phyloP scores from a whole-genome alignment of 1,140 invertebrate genomes.

The Macrobrachium rosenbergii region DNA sequence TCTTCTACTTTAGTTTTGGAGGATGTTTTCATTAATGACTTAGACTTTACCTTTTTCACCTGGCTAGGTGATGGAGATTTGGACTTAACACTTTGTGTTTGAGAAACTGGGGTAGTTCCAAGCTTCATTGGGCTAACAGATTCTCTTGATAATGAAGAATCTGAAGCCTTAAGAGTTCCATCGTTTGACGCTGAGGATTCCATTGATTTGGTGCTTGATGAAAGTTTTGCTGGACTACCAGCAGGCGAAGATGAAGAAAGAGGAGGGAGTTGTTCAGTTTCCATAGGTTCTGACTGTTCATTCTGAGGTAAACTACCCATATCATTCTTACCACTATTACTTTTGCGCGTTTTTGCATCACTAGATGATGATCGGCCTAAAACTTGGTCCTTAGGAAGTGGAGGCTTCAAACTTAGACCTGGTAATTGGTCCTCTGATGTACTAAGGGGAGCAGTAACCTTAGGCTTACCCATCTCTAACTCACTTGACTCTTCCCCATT shows the following conservation, averaged over 20 bases:
- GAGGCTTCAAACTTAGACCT: constrained; percentile 23
- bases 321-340: constrained; percentile 14
- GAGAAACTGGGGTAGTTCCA: background rate
- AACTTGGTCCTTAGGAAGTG: constrained; percentile 39
- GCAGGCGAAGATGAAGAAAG: background rate
- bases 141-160: constrained; percentile 55
- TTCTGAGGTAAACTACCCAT: background rate
- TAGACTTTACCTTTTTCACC: constrained; percentile 52
- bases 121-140: constrained; percentile 57
- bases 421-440: constrained; percentile 38
- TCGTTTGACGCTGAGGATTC: constrained; percentile 51
- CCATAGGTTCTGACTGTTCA: constrained; percentile 39
- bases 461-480: constrained; percentile 15
- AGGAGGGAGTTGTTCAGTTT: constrained; percentile 18
- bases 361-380: background rate
- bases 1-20: constrained; percentile 29
- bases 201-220: constrained; percentile 47
- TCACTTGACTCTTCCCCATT: constrained; percentile 29
- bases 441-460: background rate
- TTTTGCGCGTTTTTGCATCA: background rate
- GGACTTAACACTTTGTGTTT: background rate
- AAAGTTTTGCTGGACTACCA: constrained; percentile 1
- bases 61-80: constrained; percentile 17
- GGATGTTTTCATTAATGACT: constrained; percentile 48
- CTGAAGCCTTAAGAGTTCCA: constrained; percentile 59